These are phyloP conservation scores for Cataglyphis albicans DNA, from an alignment of 2,888 invertebrate species.

Conservation along the genomic window DNA sequence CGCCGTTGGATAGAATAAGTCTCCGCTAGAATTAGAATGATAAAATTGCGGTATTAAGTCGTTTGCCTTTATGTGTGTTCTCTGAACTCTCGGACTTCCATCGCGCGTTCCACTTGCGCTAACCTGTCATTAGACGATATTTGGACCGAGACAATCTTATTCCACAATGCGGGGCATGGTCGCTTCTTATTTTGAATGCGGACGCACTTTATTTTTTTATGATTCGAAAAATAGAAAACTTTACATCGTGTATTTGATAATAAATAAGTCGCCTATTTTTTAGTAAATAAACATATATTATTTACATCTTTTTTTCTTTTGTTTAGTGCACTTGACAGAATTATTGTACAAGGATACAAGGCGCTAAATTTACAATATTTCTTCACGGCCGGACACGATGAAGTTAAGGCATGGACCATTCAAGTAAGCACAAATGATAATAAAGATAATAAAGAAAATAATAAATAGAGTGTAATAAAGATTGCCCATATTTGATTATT, in stretches of 20 bases:
- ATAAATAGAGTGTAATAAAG: slow-evolving; percentile 29
- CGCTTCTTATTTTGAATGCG: slow-evolving; percentile 76
- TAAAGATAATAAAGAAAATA: background rate
- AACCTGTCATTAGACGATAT: slow-evolving; percentile 85
- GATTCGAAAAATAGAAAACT: slow-evolving; percentile 49
- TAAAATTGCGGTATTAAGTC: slow-evolving; percentile 86
- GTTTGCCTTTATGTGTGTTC: slow-evolving; percentile 86
- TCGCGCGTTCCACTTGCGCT: slow-evolving; percentile 72
- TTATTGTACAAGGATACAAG: slow-evolving; percentile 98
- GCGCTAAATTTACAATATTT: slow-evolving; percentile 98
- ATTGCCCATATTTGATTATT: background rate
- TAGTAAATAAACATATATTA: background rate
- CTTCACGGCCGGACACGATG: slow-evolving; percentile 98
- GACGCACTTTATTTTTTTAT: slow-evolving; percentile 69
- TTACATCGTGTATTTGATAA: background rate
- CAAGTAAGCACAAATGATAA: slow-evolving; percentile 89
- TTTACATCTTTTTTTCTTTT: slow-evolving; percentile 37
- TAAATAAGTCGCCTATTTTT: background rate
- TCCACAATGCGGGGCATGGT: slow-evolving; percentile 75
- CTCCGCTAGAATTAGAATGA: slow-evolving; percentile 81
- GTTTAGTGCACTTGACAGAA: slow-evolving; percentile 96
- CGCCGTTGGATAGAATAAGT: slow-evolving; percentile 63
- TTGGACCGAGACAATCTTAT: slow-evolving; percentile 83
- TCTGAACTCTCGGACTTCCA: slow-evolving; percentile 83
- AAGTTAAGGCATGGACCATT: slow-evolving; percentile 99